A percentile compares a stretch with the other conserved stretches of the same genome.
Evolutionary conservation across 37 sponge, comb jelly and placozoan species (phyloP).

Genomic region (Eunapius fragilis): DNA sequence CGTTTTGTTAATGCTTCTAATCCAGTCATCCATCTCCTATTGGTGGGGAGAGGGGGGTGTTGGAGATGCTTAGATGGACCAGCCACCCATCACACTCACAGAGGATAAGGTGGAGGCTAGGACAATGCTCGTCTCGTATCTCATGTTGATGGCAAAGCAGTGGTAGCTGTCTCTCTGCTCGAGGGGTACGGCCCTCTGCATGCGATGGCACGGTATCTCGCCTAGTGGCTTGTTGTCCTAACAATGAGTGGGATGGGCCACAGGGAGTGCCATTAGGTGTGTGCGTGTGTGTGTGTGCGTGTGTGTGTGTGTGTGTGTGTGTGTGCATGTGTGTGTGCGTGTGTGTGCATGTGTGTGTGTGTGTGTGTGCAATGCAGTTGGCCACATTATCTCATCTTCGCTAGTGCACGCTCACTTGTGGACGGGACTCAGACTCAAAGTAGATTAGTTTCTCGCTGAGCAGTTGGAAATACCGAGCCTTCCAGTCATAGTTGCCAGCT

Average conservation of each 20-base stretch:
- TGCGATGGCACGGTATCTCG: constrained; percentile 11
- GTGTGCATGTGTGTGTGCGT: background rate
- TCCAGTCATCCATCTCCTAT: constrained; percentile 52
- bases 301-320: background rate
- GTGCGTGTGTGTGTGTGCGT: background rate
- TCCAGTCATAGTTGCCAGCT: constrained; percentile 8
- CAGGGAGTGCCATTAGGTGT: no score
- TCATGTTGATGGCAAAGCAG: constrained; percentile 38
- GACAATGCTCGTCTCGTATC: constrained; percentile 19
- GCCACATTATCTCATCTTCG: background rate
- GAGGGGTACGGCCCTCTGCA: constrained; percentile 17
- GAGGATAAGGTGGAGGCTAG: constrained; percentile 21
- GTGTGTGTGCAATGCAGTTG: background rate
- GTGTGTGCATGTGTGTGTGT: background rate
- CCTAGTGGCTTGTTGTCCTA: constrained; percentile 4
- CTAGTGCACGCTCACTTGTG: constrained; percentile 1
- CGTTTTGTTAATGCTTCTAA: constrained; percentile 26
- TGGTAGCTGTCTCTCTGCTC: constrained; percentile 22
- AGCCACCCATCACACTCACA: no score
- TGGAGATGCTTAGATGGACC: background rate
- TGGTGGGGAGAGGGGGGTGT: background rate
- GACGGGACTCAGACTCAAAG: constrained; percentile 13
- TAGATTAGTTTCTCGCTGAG: constrained; percentile 9
- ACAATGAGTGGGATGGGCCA: no score
- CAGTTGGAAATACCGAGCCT: constrained; percentile 37